Evolutionary conservation across 2,888 invertebrate genomes (phyloP).

Genomic region (Lathronympha strigana): DNA sequence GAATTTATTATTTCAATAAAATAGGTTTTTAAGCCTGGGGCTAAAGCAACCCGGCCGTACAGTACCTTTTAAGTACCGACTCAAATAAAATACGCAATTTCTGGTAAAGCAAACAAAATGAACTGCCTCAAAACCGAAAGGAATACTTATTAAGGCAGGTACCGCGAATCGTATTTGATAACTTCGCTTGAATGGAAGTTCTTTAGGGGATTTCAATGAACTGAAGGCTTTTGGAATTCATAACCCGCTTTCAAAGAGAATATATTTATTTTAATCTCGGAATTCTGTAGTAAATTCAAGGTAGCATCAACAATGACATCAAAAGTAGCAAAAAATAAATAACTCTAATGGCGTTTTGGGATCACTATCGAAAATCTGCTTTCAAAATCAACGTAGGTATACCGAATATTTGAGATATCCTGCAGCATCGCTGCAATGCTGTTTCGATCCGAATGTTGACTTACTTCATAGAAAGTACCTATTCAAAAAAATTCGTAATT

Average conservation of each 20-base stretch:
- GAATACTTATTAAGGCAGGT: constrained; percentile 17
- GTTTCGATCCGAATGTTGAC: too few relatives aligned
- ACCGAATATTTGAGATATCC: too few relatives aligned
- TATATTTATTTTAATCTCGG: constrained; percentile 25
- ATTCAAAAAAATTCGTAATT: too few relatives aligned
- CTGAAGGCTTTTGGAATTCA: constrained; percentile 21
- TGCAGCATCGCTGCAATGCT: too few relatives aligned
- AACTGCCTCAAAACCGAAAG: constrained; percentile 2
- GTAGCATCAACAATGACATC: not conserved
- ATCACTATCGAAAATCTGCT: too few relatives aligned
- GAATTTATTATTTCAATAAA: too few relatives aligned
- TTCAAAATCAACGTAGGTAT: too few relatives aligned
- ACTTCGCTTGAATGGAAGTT: constrained; percentile 24
- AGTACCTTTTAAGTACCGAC: not conserved
- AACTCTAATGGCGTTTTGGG: too few relatives aligned
- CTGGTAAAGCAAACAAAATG: constrained; percentile 9
- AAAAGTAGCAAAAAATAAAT: not conserved
- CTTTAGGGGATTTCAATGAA: constrained; percentile 24
- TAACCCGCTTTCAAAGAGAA: constrained; percentile 12
- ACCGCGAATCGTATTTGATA: constrained; percentile 25
- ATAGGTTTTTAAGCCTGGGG: too few relatives aligned
- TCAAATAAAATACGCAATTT: constrained; percentile 5
- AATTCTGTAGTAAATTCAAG: not conserved
- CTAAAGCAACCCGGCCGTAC: too few relatives aligned
- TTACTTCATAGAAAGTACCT: too few relatives aligned